phyloP scores from a whole-genome alignment of 2,888 invertebrate genomes.

The Megalurothrips usitatus region DNA sequence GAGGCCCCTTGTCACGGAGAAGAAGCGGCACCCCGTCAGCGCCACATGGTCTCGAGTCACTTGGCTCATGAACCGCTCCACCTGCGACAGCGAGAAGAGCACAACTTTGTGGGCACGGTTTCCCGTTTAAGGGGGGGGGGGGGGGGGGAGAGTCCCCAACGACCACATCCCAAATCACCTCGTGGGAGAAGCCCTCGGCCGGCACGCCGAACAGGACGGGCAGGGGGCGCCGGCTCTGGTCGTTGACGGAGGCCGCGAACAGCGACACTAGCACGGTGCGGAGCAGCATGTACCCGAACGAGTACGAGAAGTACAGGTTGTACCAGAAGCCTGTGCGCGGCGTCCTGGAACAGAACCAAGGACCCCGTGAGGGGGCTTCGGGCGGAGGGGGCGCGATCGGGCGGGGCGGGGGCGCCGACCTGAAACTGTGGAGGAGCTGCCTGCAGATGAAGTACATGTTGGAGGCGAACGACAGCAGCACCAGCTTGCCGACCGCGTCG shows the following conservation, averaged over 20 bases:
- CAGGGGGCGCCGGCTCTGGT: conserved; percentile 53
- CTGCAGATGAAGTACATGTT: conserved; percentile 71
- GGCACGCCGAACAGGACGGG: conserved; percentile 57
- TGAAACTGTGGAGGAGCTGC: conserved; percentile 63
- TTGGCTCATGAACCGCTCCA: conserved; percentile 34
- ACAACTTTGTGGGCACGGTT: too few species aligned
- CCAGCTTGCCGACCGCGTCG: conserved; percentile 56
- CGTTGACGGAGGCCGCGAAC: conserved; percentile 55
- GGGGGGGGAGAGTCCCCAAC: neutral
- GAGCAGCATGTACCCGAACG: conserved; percentile 57
- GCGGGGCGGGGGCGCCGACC: conserved; percentile 48
- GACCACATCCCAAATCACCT: conserved; percentile 51
- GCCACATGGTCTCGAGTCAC: conserved; percentile 32
- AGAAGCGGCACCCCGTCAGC: conserved; percentile 34
- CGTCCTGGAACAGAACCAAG: conserved; percentile 41
- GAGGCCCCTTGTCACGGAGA: conserved; percentile 34
- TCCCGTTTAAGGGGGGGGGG: neutral
- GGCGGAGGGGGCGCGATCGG: too few species aligned
- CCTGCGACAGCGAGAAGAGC: conserved; percentile 27
- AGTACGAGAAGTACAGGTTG: conserved; percentile 58
- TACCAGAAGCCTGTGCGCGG: conserved; percentile 55
- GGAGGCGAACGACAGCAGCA: conserved; percentile 62
- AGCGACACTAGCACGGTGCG: conserved; percentile 58
- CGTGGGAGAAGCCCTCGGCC: conserved; percentile 55
- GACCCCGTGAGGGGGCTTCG: too few species aligned